Conservation (phyloP, 2,888 invertebrate species). For the Meloe dianella region DNA sequence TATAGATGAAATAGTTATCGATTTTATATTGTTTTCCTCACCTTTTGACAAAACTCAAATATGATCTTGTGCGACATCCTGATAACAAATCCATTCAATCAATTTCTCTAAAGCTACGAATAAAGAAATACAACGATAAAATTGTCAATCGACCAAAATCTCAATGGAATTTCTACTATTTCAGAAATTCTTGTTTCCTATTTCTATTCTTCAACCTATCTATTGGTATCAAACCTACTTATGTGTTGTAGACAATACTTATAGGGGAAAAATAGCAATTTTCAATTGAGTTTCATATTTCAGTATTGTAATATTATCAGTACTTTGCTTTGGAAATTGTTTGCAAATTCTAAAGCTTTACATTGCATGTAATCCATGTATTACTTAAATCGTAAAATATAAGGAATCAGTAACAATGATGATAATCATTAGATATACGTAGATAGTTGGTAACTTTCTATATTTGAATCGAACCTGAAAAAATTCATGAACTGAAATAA, state of each 20-base stretch:
- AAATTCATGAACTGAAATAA: background rate
- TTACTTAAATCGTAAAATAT: background rate
- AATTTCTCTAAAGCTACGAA: background rate
- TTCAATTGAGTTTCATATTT: too few species aligned
- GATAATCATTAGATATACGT: background rate
- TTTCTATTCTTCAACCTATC: background rate
- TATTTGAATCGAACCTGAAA: background rate
- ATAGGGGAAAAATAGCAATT: too few species aligned
- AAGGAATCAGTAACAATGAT: background rate
- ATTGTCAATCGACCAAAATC: background rate
- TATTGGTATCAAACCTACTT: too few species aligned
- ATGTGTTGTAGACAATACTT: too few species aligned
- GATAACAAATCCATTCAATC: background rate
- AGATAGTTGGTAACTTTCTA: too few species aligned
- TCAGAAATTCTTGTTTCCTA: background rate
- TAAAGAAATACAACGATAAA: background rate
- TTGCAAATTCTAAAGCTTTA: background rate
- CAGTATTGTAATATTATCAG: too few species aligned
- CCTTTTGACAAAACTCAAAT: background rate
- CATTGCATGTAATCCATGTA: background rate
- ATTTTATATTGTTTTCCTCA: too few species aligned
- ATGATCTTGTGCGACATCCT: background rate
- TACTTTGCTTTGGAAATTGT: background rate
- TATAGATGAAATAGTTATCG: background rate
- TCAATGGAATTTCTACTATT: background rate